Percentiles rank a stretch among this genome's conserved stretches.
Conservation (phyloP, 2,888 invertebrate species). For the Meteorus colon region DNA sequence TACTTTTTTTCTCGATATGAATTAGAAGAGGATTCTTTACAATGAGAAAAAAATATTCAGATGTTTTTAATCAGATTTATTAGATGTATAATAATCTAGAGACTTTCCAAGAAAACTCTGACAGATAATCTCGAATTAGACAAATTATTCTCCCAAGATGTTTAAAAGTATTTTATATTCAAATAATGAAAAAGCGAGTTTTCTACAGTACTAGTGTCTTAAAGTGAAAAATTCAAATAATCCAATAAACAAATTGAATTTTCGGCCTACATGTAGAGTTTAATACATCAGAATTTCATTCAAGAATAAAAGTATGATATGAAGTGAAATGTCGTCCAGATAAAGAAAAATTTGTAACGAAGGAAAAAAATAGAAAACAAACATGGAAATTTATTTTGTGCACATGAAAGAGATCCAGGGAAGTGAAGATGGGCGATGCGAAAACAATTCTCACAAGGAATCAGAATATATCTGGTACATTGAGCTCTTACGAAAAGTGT, state of each 20-base stretch:
- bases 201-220: not conserved
- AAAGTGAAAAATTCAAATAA: constrained; percentile 8
- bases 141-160: too few species aligned
- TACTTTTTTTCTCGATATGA: too few species aligned
- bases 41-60: too few species aligned
- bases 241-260: not conserved
- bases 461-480: not conserved
- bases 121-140: too few species aligned
- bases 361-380: not conserved
- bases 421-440: not conserved
- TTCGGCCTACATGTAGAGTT: not conserved
- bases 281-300: constrained; percentile 29
- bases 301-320: constrained; percentile 20
- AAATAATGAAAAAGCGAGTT: not conserved
- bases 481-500: not conserved
- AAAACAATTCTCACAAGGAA: constrained; percentile 4
- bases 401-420: not conserved
- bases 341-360: constrained; percentile 5
- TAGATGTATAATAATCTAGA: too few species aligned
- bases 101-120: too few species aligned
- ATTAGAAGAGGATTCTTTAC: too few species aligned
- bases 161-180: too few species aligned
- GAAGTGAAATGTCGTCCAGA: constrained; percentile 15
- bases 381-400: constrained; percentile 58
- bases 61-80: too few species aligned